A percentile compares a stretch with the other conserved stretches of the same genome.
phyloP scores from a whole-genome alignment of 2,113 vertebrate species.

The Microtus richardsoni region DNA sequence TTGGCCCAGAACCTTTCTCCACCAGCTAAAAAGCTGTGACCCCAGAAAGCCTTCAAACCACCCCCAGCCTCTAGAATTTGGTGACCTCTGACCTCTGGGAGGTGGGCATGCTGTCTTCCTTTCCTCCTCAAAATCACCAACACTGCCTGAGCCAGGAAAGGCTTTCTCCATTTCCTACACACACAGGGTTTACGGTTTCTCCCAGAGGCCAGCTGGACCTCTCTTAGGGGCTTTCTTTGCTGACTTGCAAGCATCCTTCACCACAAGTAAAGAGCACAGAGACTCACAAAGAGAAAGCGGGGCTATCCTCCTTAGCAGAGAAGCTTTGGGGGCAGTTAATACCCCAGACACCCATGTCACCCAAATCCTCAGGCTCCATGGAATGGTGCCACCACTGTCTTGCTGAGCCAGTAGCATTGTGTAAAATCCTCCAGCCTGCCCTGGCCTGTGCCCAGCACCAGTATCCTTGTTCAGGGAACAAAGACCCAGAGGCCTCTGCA shows the following conservation, averaged over 20 bases:
- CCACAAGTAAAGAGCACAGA: not conserved
- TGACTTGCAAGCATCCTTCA: not conserved
- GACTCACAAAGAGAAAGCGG: not conserved
- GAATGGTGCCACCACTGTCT: not conserved
- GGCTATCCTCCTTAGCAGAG: fast-evolving
- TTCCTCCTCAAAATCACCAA: not conserved
- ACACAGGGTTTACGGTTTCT: fast-evolving
- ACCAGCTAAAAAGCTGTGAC: not conserved
- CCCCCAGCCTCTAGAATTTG: not conserved
- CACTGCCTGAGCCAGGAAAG: fast-evolving
- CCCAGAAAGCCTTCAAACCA: not conserved
- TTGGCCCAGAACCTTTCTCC: not conserved
- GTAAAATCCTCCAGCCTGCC: not conserved
- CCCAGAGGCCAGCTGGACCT: not conserved
- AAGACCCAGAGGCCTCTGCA: constrained; percentile 60
- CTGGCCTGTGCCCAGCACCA: constrained; percentile 56
- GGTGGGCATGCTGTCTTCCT: not conserved
- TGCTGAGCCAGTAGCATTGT: not conserved
- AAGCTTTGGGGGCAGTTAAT: not conserved
- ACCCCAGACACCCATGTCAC: not conserved
- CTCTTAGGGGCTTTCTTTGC: not conserved
- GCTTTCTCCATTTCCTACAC: not conserved
- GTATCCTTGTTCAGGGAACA: constrained; percentile 54
- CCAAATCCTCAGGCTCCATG: not conserved
- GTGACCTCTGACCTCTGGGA: not conserved